phyloP scores from a whole-genome alignment of 2,888 invertebrate genomes.

The Phragmatobia fuliginosa region DNA sequence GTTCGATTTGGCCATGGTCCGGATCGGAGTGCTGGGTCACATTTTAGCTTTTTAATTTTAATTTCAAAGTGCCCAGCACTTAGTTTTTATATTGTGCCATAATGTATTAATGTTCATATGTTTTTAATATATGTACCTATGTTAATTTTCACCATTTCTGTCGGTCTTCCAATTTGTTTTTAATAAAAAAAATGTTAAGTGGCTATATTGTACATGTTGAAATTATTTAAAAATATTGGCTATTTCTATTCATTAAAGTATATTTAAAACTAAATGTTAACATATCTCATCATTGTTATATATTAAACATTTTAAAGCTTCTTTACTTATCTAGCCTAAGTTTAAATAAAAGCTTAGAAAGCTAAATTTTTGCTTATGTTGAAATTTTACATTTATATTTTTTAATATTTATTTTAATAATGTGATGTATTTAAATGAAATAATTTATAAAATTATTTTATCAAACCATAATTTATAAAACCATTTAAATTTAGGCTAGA shows the following conservation, averaged over 20 bases:
- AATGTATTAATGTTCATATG: slow-evolving; percentile 35
- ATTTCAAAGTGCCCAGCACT: slow-evolving; percentile 35
- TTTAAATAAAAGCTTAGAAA: slow-evolving; percentile 40
- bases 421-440: slow-evolving; percentile 25
- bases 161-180: slow-evolving; percentile 63
- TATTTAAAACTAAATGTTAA: slow-evolving; percentile 67
- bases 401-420: slow-evolving; percentile 27
- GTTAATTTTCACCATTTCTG: slow-evolving; percentile 40
- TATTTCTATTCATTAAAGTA: slow-evolving; percentile 59
- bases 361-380: slow-evolving; percentile 21
- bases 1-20: slow-evolving; percentile 51
- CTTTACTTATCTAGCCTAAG: slow-evolving; percentile 45
- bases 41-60: slow-evolving; percentile 32
- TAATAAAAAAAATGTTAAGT: slow-evolving; percentile 41
- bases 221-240: slow-evolving; percentile 40
- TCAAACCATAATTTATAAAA: slow-evolving; percentile 16
- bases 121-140: slow-evolving; percentile 31
- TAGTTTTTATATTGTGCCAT: slow-evolving; percentile 49
- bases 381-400: slow-evolving; percentile 24
- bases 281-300: slow-evolving; percentile 72
- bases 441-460: slow-evolving; percentile 30
- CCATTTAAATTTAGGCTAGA: slow-evolving; percentile 48
- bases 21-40: slow-evolving; percentile 37
- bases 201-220: slow-evolving; percentile 38
- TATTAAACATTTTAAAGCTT: slow-evolving; percentile 59